Evolutionary conservation across 1,140 invertebrate genomes (phyloP).

Genomic region (Pogonomyrmex californicus): DNA sequence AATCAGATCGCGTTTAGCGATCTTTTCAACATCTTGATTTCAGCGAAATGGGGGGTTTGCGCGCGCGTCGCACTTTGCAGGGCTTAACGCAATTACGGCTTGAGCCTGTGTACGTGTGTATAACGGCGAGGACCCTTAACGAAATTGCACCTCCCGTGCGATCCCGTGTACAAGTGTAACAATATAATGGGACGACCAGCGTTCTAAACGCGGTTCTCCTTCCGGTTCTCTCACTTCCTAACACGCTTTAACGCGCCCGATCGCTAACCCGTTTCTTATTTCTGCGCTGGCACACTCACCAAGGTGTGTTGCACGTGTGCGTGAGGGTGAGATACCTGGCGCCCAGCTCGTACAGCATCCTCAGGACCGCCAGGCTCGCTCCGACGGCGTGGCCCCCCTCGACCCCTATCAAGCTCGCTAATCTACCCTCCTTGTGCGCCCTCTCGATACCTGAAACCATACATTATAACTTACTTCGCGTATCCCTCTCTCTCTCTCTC

Average conservation of each 20-base stretch:
- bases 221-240: neutral
- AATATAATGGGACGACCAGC: neutral
- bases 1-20: constrained; percentile 2
- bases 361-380: constrained; percentile 92
- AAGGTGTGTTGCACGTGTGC: constrained; percentile 95
- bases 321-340: constrained; percentile 94
- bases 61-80: neutral
- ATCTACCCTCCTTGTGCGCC: constrained; percentile 89
- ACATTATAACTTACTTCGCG: constrained; percentile 52
- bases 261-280: constrained; percentile 58
- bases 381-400: constrained; percentile 95
- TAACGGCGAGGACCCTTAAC: neutral
- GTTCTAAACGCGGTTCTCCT: neutral
- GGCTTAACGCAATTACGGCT: neutral
- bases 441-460: constrained; percentile 88
- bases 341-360: constrained; percentile 94
- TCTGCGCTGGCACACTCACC: constrained; percentile 87
- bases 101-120: neutral
- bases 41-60: neutral
- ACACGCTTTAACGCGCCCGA: neutral
- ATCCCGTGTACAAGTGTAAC: constrained; percentile 18
- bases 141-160: constrained; percentile 14
- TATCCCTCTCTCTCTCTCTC: neutral
- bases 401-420: constrained; percentile 92
- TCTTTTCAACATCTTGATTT: constrained; percentile 22